Conservation (phyloP, 2,113 vertebrate species). For the Gnathonemus echidnorhynchus region DNA sequence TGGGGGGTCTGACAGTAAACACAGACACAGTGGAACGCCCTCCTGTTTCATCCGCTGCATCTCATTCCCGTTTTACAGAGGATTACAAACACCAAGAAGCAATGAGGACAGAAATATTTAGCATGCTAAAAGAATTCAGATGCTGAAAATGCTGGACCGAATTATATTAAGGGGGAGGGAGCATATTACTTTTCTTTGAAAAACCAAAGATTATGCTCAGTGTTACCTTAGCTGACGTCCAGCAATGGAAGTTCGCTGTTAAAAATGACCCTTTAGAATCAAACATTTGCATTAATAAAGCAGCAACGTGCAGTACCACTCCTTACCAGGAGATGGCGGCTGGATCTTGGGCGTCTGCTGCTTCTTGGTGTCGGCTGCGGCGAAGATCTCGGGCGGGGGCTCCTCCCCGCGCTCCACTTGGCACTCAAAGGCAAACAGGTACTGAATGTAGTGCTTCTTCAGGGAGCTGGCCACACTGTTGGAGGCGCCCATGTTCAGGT, state of each 20-base stretch:
- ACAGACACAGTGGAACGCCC: not conserved
- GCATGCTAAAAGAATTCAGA: not conserved
- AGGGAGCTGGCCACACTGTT: constrained; percentile 88
- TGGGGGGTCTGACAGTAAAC: not conserved
- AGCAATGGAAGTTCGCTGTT: not conserved
- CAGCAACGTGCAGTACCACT: constrained; percentile 27
- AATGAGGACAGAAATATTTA: not conserved
- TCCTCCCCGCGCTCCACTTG: constrained; percentile 92
- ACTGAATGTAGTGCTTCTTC: constrained; percentile 98
- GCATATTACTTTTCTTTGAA: not conserved
- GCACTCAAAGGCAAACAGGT: constrained; percentile 94
- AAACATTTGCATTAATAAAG: not conserved
- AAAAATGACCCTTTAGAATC: not conserved
- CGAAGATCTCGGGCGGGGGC: constrained; percentile 82
- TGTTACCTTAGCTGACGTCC: not conserved
- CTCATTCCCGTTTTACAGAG: not conserved
- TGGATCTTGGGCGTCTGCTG: constrained; percentile 79
- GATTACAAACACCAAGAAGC: not conserved
- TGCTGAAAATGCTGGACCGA: not conserved
- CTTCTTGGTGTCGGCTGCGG: constrained; percentile 79
- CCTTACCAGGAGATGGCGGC: constrained; percentile 90
- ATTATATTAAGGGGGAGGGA: not conserved
- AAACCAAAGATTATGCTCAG: not conserved
- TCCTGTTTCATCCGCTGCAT: not conserved
- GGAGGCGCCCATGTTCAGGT: constrained; percentile 81